Evolutionary conservation across 2,113 vertebrate species (phyloP).

Genomic region (Clinocottus analis): DNA sequence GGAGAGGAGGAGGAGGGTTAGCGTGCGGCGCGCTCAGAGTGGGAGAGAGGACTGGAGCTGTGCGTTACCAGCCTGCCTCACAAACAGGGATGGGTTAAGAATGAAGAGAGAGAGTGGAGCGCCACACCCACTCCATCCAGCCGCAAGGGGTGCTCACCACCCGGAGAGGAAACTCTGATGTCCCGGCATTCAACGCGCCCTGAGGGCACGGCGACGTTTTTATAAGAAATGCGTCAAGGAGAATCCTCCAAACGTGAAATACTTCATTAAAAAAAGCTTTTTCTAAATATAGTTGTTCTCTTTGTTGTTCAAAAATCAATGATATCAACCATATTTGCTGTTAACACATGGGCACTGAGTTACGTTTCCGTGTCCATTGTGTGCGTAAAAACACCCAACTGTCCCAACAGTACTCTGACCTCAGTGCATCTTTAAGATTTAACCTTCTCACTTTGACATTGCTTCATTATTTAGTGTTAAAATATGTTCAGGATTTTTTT

Average conservation of each 20-base stretch:
- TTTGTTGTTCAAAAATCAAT: no score
- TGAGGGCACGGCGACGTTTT: not conserved
- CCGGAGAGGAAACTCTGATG: slow-evolving; percentile 32
- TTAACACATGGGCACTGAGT: not conserved
- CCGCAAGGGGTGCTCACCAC: slow-evolving; percentile 89
- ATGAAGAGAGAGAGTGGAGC: slow-evolving; percentile 69
- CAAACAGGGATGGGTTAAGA: slow-evolving; percentile 84
- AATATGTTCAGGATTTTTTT: not conserved
- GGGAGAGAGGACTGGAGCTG: slow-evolving; percentile 62
- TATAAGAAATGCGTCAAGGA: slow-evolving; percentile 40
- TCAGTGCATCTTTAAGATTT: not conserved
- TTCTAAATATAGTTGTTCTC: no score
- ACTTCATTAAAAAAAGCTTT: not conserved
- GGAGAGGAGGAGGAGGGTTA: slow-evolving; percentile 54
- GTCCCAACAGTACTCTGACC: not conserved
- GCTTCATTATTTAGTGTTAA: not conserved
- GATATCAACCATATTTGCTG: not conserved
- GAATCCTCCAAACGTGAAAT: not conserved
- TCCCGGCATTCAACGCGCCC: slow-evolving; percentile 9
- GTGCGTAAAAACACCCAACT: slow-evolving; percentile 30
- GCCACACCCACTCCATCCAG: slow-evolving; percentile 89
- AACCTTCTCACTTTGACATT: not conserved
- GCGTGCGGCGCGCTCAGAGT: slow-evolving; percentile 43
- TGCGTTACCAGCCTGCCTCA: slow-evolving; percentile 69
- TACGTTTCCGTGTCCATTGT: not conserved